Percentiles rank a stretch among this genome's conserved stretches.
Conservation (phyloP, 2,113 vertebrate genomes). For the Merops nubicus region DNA sequence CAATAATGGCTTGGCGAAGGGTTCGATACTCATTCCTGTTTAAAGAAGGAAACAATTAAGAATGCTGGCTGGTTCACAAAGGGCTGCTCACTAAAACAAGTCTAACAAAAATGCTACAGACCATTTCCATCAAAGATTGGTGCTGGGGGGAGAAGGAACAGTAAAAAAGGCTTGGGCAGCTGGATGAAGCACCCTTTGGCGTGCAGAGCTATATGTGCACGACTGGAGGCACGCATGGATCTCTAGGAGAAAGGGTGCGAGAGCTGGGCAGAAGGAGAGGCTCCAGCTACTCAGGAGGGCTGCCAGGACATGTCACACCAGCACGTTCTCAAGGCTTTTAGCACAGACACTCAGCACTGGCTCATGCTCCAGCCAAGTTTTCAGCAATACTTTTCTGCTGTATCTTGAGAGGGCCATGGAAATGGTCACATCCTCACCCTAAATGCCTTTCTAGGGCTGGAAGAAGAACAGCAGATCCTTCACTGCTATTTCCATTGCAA, state of each 20-base stretch:
- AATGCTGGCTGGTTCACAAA: constrained; percentile 1
- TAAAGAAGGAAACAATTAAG: constrained; percentile 49
- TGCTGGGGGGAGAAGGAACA: not conserved
- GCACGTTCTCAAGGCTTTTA: not conserved
- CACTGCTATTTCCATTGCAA: not conserved
- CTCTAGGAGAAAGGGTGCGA: not conserved
- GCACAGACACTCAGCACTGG: not conserved
- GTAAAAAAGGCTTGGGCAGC: not conserved
- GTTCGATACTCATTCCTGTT: constrained; percentile 93
- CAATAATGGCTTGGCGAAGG: constrained; percentile 92
- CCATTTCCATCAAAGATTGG: not conserved
- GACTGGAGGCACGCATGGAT: not conserved
- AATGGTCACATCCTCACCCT: not conserved
- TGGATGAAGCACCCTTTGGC: not conserved
- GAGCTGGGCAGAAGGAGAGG: not conserved
- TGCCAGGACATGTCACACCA: not conserved
- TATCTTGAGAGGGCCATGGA: not conserved
- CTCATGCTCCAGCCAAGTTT: not conserved
- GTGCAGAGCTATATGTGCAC: not conserved
- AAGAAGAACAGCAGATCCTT: not conserved
- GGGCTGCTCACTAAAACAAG: constrained; percentile 22
- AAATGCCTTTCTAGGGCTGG: not conserved
- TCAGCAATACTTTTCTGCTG: not conserved
- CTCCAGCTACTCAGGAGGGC: not conserved
- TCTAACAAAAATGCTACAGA: not conserved